A percentile compares a stretch with the other conserved stretches of the same genome.
Evolutionary conservation across 1,140 invertebrate genomes (phyloP).

Genomic region (Macrobrachium nipponense): DNA sequence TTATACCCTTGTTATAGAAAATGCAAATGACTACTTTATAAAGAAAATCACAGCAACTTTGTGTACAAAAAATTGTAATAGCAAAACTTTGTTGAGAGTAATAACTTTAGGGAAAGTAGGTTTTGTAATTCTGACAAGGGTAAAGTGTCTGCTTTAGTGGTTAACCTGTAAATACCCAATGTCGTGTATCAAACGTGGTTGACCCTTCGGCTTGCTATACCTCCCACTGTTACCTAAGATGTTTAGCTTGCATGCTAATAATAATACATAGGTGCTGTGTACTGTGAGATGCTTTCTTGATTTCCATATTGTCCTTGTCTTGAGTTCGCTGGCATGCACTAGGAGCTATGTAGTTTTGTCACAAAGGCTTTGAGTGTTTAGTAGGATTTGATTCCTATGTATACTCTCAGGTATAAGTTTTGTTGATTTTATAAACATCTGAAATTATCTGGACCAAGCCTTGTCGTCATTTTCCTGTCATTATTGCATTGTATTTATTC

Average conservation of each 20-base stretch:
- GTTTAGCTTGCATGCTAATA: background rate
- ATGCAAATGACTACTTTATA: conserved; percentile 22
- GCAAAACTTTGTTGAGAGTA: background rate
- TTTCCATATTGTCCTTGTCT: background rate
- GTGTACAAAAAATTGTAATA: background rate
- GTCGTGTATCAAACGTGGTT: background rate
- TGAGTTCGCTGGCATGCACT: conserved; percentile 19
- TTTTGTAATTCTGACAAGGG: conserved; percentile 10
- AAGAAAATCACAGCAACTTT: conserved; percentile 14
- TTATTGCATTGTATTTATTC: background rate
- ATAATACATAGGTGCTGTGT: background rate
- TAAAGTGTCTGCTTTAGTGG: conserved; percentile 6
- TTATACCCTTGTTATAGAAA: conserved; percentile 18
- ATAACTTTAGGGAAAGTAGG: background rate
- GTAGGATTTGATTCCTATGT: conserved; percentile 22
- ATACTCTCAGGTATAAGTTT: conserved; percentile 13
- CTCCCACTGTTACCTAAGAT: background rate
- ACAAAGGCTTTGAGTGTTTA: conserved; percentile 34
- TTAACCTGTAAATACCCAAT: background rate
- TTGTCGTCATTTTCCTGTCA: background rate
- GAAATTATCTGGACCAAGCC: conserved; percentile 1
- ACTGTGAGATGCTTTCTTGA: background rate
- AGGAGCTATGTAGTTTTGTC: conserved; percentile 21
- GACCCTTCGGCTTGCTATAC: too few relatives aligned
- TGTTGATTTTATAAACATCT: background rate